Evolutionary conservation across 2,113 vertebrate genomes (phyloP), one percentile per base, ranked within the genome.

Genomic region (Microtus pennsylvanicus): DNA sequence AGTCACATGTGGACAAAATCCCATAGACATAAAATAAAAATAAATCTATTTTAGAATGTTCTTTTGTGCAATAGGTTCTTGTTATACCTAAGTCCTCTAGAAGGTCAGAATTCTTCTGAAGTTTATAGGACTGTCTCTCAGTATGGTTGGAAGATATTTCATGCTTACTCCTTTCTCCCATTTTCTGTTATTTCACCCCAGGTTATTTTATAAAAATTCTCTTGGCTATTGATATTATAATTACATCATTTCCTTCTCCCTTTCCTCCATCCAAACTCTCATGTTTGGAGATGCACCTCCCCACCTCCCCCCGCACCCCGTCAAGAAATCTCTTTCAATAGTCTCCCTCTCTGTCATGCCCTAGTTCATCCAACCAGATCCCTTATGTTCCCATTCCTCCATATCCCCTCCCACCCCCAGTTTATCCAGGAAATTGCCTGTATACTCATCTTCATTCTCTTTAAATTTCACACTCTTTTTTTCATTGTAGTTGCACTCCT

Each of bases 121-220:
- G 30, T 91, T 88, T 85, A 58, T 69, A 93, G 77, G 16, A 81
- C 2, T 63, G 3, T 4, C 42, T 87, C n/a, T 93, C 11, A 38
- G 24, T 89, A 63, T 65, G 82, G 19, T 33, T 90, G 17, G 65
- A 28, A 1, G 42, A 88, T 6, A 11, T 85, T 38, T 94, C 58
- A 30, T 82, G 8, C 35, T 95, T 94, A 52, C 33, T 96, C 83
- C 52, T 50, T 42, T 90, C 69, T 94, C 13, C 72, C 35, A 83
- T 47, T 92, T 94, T 83, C 30, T 28, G 91, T 94, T 67, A 87
- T 42, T 42, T 38, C 21, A 63, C 16, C 21, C 14, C 22, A 69
- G 69, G 28, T 69, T 38, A 8, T 69, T 96, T 90, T 8, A 11
- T 16, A 81, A 33, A 81, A 55, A 38, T 61, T 9, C 35, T 61